These are phyloP conservation scores for Oligia strigilis DNA, from an alignment of 2,888 invertebrate species.

Conservation along the genomic window DNA sequence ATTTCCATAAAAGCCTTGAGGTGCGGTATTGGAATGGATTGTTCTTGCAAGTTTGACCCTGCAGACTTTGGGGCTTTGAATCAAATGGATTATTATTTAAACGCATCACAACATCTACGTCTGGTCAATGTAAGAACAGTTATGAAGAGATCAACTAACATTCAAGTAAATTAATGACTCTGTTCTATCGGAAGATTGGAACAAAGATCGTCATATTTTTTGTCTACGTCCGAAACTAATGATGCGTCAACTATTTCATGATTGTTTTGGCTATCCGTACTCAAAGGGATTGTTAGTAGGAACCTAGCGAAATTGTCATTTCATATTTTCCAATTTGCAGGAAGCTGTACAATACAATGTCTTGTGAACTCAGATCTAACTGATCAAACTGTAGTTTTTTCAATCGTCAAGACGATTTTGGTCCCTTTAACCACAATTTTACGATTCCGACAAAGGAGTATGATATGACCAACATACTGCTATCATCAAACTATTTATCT, in stretches of 20 bases:
- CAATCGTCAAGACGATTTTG: not conserved
- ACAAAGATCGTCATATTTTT: constrained; percentile 26
- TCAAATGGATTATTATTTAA: not conserved
- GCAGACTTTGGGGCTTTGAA: not conserved
- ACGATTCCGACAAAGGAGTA: not conserved
- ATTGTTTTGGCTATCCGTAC: not conserved
- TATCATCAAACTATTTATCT: not conserved
- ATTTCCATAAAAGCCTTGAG: constrained; percentile 55
- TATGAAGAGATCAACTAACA: not conserved
- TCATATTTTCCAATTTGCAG: not conserved
- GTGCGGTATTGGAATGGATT: constrained; percentile 38
- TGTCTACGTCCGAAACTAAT: constrained; percentile 8
- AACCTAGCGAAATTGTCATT: not conserved
- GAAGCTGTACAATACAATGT: not conserved
- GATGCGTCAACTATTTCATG: constrained; percentile 1
- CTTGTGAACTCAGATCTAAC: no score
- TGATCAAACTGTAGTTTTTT: not conserved
- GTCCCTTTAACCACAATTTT: not conserved
- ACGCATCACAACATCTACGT: not conserved
- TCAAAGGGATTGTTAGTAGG: not conserved
- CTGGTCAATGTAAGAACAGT: not conserved
- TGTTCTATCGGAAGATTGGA: not conserved
- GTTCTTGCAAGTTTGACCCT: constrained; percentile 5
- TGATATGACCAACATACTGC: not conserved
- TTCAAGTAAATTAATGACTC: constrained; percentile 16